A percentile compares a stretch with the other conserved stretches of the same genome.
Evolutionary conservation across 2,113 vertebrate genomes (phyloP).

Genomic region (Alethe castanea): DNA sequence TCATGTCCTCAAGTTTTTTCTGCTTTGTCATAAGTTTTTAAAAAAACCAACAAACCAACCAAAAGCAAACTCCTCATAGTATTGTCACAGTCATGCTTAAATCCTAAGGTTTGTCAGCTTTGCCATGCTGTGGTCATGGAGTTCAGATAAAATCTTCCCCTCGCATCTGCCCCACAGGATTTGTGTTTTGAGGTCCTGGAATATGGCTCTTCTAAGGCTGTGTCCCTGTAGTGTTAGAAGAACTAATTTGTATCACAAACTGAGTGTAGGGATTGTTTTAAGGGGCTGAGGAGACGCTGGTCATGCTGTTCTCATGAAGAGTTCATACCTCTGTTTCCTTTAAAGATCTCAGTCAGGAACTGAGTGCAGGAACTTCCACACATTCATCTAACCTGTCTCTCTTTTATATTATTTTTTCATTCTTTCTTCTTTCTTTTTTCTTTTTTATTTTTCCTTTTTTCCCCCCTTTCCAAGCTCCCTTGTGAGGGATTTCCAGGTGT

Average conservation of each 20-base stretch:
- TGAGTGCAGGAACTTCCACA: neutral
- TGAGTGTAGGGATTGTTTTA: neutral
- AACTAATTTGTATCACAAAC: neutral
- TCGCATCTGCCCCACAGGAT: neutral
- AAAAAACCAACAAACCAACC: neutral
- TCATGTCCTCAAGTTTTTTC: neutral
- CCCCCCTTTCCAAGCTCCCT: neutral
- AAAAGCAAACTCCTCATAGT: neutral
- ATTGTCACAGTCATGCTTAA: neutral
- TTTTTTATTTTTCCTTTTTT: fast-evolving
- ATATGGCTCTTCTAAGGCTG: neutral
- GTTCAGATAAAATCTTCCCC: neutral
- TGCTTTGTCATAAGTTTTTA: neutral
- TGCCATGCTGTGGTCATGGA: neutral
- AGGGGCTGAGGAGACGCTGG: neutral
- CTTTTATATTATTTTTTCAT: neutral
- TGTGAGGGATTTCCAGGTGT: neutral
- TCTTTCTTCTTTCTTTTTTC: no score
- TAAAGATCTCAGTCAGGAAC: neutral
- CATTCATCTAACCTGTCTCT: neutral
- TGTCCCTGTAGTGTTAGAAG: neutral
- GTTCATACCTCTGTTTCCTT: neutral
- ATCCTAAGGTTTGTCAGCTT: neutral
- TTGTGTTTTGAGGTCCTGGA: neutral
- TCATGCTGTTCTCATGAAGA: neutral